These are phyloP conservation scores for Ganaspis brasiliensis DNA, from an alignment of 2,888 invertebrate species.

Conservation along the genomic window DNA sequence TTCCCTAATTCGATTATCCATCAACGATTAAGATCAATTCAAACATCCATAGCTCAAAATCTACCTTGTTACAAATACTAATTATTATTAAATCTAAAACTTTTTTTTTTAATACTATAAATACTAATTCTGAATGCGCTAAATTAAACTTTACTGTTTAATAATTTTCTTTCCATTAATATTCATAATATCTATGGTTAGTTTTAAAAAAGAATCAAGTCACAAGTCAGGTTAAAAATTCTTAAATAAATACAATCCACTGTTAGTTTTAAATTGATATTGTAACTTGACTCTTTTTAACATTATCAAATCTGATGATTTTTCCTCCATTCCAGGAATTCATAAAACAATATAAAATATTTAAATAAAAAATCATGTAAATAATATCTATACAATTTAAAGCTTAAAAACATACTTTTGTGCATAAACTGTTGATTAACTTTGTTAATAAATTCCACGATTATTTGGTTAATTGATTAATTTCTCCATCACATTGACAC, in stretches of 20 bases:
- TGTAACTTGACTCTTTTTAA: conserved; percentile 1
- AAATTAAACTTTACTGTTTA: conserved; percentile 21
- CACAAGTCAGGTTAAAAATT: neutral
- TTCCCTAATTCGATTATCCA: conserved; percentile 13
- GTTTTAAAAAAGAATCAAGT: conserved; percentile 12
- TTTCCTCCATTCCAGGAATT: neutral
- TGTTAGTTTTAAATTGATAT: neutral
- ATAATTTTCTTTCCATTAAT: conserved; percentile 1
- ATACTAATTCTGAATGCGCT: conserved; percentile 3
- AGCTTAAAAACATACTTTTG: conserved; percentile 13
- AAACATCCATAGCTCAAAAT: conserved; percentile 35
- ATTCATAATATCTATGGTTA: conserved; percentile 24
- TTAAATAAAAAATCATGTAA: conserved; percentile 9
- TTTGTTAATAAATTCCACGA: conserved; percentile 23
- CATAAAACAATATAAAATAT: neutral
- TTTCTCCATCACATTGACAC: conserved; percentile 32
- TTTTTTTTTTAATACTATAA: conserved; percentile 14
- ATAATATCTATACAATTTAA: conserved; percentile 26
- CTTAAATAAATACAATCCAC: neutral
- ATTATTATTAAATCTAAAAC: conserved; percentile 1
- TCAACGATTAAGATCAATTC: conserved; percentile 11
- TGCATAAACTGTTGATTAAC: conserved; percentile 7
- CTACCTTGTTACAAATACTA: conserved; percentile 42
- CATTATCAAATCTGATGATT: conserved; percentile 24
- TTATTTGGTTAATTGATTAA: conserved; percentile 18